These are phyloP conservation scores for Dryococelus australis DNA, from an alignment of 2,888 invertebrate genomes.

Conservation along the genomic window DNA sequence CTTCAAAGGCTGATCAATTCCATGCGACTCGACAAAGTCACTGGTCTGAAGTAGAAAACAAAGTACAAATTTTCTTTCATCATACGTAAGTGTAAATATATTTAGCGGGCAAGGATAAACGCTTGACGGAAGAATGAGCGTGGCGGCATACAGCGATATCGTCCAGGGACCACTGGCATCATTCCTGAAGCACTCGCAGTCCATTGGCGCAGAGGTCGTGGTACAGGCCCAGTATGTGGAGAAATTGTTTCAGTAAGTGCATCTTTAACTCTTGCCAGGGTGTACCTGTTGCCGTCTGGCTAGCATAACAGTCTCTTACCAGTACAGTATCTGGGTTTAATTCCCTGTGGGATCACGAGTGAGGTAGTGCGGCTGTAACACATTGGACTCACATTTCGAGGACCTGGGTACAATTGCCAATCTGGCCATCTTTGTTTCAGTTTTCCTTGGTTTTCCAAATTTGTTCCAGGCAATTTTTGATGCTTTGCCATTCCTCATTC, in stretches of 20 bases:
- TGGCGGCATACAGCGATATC: slow-evolving; percentile 77
- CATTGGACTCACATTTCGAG: too few relatives aligned
- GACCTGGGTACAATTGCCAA: too few relatives aligned
- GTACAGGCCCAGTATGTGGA: slow-evolving; percentile 81
- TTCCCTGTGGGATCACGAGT: too few relatives aligned
- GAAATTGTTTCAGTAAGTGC: slow-evolving; percentile 80
- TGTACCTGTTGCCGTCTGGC: neutral
- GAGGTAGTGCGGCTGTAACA: too few relatives aligned
- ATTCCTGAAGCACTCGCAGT: slow-evolving; percentile 76
- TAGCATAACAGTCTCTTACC: neutral
- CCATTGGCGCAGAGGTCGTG: slow-evolving; percentile 87
- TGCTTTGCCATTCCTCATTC: too few relatives aligned
- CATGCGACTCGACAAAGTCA: neutral
- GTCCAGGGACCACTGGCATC: slow-evolving; percentile 77
- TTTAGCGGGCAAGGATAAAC: neutral
- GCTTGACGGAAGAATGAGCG: slow-evolving; percentile 72
- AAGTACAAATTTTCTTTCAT: neutral
- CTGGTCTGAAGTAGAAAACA: neutral
- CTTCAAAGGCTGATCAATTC: neutral
- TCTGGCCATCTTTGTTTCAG: too few relatives aligned
- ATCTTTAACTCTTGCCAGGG: neutral
- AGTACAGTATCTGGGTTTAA: too few relatives aligned
- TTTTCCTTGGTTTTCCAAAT: too few relatives aligned
- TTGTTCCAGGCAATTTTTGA: too few relatives aligned
- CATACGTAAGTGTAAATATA: neutral